phyloP scores from a whole-genome alignment of 2,113 vertebrate genomes.

The Eudorcas thomsonii region DNA sequence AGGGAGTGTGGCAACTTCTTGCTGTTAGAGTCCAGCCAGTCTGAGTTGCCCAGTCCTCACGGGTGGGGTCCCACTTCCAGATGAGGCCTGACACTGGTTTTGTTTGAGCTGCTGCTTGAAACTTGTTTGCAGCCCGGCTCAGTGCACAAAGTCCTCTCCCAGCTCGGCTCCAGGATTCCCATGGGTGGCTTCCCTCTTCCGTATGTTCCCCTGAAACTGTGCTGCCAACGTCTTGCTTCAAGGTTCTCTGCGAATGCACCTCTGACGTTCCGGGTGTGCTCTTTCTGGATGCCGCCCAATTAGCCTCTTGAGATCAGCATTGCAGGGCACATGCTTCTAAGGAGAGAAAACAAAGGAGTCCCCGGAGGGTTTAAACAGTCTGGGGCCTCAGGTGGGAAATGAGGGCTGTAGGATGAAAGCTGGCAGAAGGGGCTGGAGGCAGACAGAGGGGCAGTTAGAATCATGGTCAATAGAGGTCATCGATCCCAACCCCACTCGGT shows the following conservation, averaged over 20 bases:
- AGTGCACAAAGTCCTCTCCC: neutral
- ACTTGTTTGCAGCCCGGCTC: neutral
- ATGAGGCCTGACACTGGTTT: neutral
- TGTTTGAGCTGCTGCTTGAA: neutral
- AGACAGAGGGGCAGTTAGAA: neutral
- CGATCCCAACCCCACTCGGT: no score
- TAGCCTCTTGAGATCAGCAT: neutral
- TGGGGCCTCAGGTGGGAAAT: neutral
- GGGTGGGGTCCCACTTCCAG: neutral
- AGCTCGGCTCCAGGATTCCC: neutral
- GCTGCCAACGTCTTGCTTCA: neutral
- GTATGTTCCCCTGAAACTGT: neutral
- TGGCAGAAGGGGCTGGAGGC: neutral
- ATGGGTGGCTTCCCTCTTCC: neutral
- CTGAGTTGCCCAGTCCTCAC: no score
- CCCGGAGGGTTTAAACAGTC: neutral
- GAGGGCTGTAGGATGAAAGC: neutral
- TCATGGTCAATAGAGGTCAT: neutral
- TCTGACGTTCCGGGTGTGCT: neutral
- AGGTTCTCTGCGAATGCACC: fast-evolving
- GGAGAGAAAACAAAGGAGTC: constrained; percentile 1
- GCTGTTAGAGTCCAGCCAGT: neutral
- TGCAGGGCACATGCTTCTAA: neutral
- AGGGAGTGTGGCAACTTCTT: neutral
- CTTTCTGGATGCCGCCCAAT: neutral